These are phyloP conservation scores for Brotula barbata DNA, from an alignment of 2,797 vertebrate species.

Conservation along the genomic window DNA sequence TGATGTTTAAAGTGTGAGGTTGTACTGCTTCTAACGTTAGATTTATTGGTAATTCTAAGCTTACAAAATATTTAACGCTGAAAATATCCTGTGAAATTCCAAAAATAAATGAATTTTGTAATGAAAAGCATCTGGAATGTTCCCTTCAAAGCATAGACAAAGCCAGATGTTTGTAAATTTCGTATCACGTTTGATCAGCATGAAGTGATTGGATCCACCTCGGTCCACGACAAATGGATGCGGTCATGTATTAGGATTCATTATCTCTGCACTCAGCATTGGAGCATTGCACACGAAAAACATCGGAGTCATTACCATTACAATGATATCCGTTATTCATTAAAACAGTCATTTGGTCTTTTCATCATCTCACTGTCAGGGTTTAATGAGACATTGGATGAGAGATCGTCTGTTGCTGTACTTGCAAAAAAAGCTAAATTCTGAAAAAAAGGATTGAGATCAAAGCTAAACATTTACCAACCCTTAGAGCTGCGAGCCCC, in stretches of 20 bases:
- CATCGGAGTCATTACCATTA: constrained; percentile 2
- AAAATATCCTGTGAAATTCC: not conserved
- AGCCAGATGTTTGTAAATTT: not conserved
- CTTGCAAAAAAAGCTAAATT: not conserved
- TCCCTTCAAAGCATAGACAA: constrained; percentile 23
- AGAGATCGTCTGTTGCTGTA: not conserved
- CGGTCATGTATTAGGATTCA: not conserved
- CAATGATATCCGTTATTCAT: not conserved
- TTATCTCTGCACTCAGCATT: constrained; percentile 11
- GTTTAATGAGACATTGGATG: not conserved
- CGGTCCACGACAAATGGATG: constrained; percentile 15
- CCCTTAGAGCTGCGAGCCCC: not conserved
- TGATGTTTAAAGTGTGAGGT: constrained; percentile 2
- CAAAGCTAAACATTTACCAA: no score
- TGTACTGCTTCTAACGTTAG: no score
- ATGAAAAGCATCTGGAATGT: not conserved
- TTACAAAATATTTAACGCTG: no score
- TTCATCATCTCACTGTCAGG: not conserved
- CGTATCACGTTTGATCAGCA: not conserved
- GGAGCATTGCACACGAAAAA: constrained; percentile 31
- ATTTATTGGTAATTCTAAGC: no score
- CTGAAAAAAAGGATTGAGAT: not conserved
- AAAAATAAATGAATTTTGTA: constrained; percentile 1
- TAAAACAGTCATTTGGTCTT: not conserved
- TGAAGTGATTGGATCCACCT: constrained; percentile 1